phyloP scores from a whole-genome alignment of 2,797 vertebrate species.

The Phalanger gymnotis region DNA sequence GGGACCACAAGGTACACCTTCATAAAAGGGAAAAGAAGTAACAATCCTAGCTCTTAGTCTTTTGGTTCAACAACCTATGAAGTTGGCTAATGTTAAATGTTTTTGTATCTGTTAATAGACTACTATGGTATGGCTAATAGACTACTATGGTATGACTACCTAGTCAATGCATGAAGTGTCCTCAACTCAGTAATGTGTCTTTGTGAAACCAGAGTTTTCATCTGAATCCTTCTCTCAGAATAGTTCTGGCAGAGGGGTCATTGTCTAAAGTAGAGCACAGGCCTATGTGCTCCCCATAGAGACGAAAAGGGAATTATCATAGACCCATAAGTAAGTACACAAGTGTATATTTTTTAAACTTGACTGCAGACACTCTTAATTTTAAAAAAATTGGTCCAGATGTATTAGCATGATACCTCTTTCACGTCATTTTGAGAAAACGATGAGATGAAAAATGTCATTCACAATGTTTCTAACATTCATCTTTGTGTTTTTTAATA shows the following conservation, averaged over 20 bases:
- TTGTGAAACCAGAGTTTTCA: neutral
- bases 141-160: neutral
- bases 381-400: neutral
- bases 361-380: neutral
- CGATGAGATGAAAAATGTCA: slow-evolving; percentile 34
- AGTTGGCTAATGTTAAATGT: neutral
- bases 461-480: neutral
- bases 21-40: neutral
- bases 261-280: neutral
- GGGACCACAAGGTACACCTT: neutral
- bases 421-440: slow-evolving; percentile 33
- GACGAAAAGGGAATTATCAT: neutral
- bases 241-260: neutral
- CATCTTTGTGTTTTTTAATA: slow-evolving; percentile 43
- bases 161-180: neutral
- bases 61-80: neutral
- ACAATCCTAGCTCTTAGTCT: neutral
- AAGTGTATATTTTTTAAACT: neutral
- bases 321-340: neutral
- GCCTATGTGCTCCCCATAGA: neutral
- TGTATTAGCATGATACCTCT: neutral
- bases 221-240: neutral
- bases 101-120: neutral
- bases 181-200: neutral
- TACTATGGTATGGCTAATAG: neutral